A percentile compares a stretch with the other conserved stretches of the same genome.
Evolutionary conservation across 2,797 vertebrate genomes (phyloP).

Genomic region (Acanthurus tractus): DNA sequence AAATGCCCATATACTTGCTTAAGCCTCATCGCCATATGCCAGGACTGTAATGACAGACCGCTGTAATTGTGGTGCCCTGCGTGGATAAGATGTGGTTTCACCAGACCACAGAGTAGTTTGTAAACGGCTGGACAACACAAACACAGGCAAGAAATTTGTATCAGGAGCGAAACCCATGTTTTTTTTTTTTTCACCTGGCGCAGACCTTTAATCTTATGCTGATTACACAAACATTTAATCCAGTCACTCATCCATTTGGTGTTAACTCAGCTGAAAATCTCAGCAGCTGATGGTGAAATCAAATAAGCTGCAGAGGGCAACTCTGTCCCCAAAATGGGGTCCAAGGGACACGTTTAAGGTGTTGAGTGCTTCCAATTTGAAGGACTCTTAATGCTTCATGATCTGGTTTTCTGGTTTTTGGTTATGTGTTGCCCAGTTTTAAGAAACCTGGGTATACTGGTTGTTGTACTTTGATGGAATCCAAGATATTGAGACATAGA

Average conservation of each 20-base stretch:
- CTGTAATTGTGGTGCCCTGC: constrained; percentile 43
- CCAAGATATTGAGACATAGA: not conserved
- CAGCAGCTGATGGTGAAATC: constrained; percentile 13
- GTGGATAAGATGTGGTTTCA: constrained; percentile 57
- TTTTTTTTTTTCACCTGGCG: constrained; percentile 3
- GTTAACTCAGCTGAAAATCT: not conserved
- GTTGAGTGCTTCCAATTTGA: not conserved
- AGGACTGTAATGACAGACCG: constrained; percentile 65
- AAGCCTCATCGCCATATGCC: constrained; percentile 73
- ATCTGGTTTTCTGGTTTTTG: not conserved
- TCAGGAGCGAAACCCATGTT: not conserved
- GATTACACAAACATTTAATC: constrained; percentile 27
- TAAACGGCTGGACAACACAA: constrained; percentile 47
- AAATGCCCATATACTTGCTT: constrained; percentile 69
- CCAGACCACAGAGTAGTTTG: constrained; percentile 58
- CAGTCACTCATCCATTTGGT: constrained; percentile 16
- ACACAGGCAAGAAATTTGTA: constrained; percentile 29
- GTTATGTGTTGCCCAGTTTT: not conserved
- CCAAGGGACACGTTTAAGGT: no score
- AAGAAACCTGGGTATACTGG: not conserved
- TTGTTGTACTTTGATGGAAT: not conserved
- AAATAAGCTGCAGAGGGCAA: constrained; percentile 4
- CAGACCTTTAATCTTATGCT: not conserved
- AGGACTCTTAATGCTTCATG: not conserved
- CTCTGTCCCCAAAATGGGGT: not conserved